Percentiles rank a stretch among this genome's conserved stretches.
phyloP scores from a whole-genome alignment of 2,113 vertebrate genomes.

The Barbus barbus region DNA sequence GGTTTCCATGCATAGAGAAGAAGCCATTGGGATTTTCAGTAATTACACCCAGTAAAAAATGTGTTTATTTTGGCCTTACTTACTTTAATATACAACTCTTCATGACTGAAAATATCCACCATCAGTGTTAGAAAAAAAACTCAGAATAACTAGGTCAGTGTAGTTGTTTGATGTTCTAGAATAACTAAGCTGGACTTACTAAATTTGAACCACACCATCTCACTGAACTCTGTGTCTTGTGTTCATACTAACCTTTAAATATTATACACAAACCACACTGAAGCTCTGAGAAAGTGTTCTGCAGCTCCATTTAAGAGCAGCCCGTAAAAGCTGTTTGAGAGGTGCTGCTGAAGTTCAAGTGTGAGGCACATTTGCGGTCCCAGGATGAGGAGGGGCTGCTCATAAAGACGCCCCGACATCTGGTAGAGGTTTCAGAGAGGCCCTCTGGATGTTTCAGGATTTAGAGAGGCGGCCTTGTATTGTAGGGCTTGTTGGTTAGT shows the following conservation, averaged over 20 bases:
- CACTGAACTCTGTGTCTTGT: neutral
- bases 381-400: conserved; percentile 14
- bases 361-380: neutral
- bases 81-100: neutral
- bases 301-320: neutral
- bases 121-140: neutral
- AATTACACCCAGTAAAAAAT: neutral
- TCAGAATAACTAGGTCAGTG: neutral
- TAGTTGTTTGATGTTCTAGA: neutral
- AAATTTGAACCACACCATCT: neutral
- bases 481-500: neutral
- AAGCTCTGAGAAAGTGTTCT: neutral
- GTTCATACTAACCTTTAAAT: conserved; percentile 18
- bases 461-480: neutral
- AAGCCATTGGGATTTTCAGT: neutral
- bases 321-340: conserved; percentile 19
- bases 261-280: conserved; percentile 19
- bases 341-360: conserved; percentile 26
- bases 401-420: conserved; percentile 47
- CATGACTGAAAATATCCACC: neutral
- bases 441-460: neutral
- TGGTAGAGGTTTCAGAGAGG: conserved; percentile 39
- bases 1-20: neutral
- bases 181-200: neutral
- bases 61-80: neutral